Base-by-base conservation (phyloP, 2,113 vertebrate species). In the Emydocephalus ijimae region DNA sequence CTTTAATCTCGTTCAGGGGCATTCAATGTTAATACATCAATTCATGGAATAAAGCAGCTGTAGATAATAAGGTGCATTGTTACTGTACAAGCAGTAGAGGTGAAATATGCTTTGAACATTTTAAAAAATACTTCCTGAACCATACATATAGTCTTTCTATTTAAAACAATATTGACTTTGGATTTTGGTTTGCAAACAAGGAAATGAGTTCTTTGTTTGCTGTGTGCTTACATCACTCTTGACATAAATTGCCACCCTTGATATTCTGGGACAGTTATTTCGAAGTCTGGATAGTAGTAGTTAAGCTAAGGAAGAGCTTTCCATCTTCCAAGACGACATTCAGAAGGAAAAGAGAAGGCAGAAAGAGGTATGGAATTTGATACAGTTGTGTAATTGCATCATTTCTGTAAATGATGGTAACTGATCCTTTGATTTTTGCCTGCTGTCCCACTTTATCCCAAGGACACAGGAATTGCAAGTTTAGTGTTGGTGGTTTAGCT, bases 151-250 rank as follows among this genome's bases (percentile, higher is more conserved):
- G 55, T 52, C 34, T 45, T 93, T 91, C 59, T 54, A 86, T 85
- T 43, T n/a, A 64, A 91, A 91, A 86, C 56, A 61, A 54, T 92
- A 92, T 93, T 93, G 91, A 92, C 55, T 89, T 91, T 93, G 74
- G 93, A 91, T 85, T 64, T 11, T 23, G 74, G 9, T 86, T 86
- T 54, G 87, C 91, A 91, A 93, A 93, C 90, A 89, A 92, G 45
- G 90, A 93, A 91, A 85, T 57, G 4, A 91, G 29, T 69, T 34
- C 55, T 93, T 91, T 91, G 87, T 93, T 89, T 29, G 87, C 20
- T 45, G 56, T 4, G 5, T 43, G 90, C 52, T 89, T 86, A 91
- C 93, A 89, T 93, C 90, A 91, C 43, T 57, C 87, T 48, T 7
- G 87, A 92, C n/a, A 91, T 91, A 93, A 92, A 92, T 69, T 86